Base-by-base conservation (phyloP, 1,140 invertebrate genomes). In the Eriosoma lanigerum region DNA sequence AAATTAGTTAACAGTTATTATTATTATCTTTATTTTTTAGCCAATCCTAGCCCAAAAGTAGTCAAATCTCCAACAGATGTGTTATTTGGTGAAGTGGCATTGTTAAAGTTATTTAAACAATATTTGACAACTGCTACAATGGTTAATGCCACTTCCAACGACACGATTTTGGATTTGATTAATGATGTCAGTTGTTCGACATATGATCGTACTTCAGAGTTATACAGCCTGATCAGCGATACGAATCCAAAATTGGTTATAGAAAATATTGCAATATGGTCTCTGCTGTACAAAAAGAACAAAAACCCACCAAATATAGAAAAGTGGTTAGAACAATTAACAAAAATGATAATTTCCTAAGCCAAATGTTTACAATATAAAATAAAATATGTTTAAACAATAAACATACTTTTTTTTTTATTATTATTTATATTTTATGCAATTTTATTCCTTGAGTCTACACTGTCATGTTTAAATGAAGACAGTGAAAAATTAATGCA, bases 271-370 rank as follows among this genome's bases (percentile, higher is more conserved):
- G 82, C 84, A 38, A 73, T 64, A 5, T 84, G 88, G 4, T 89
- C 90, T 38, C 84, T 82, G 44, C 84, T 92, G 29, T 88, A 94
- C 80, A 91, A 93, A 84, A 86, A 87, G 17, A 90, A 87, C 84
- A 88, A 89, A 85, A 84, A 84, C 78, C 82, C 88, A 83, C 87
- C 87, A 76, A 88, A 84, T 58, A 86, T 86, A 72, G 88, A 87
- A 56, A 87, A 86, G 62, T 88, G 89, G 82, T 87, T 89, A 82
- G 86, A 85, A 17, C 84, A 87, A 81, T 82, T 84, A 5, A 62
- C 12, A 38, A 75, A 75, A 58, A 56, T 17, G 8, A 58, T 75
- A 50, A 13, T 44, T 62, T 15, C 29, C 1, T 62, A 29, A 62
- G 1, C 32, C 9, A 32, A 62, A 26, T 60, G 13, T 29, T 60